Base-by-base conservation (phyloP, 2,113 vertebrate species). In the mouse (Mus musculus) region DNA sequence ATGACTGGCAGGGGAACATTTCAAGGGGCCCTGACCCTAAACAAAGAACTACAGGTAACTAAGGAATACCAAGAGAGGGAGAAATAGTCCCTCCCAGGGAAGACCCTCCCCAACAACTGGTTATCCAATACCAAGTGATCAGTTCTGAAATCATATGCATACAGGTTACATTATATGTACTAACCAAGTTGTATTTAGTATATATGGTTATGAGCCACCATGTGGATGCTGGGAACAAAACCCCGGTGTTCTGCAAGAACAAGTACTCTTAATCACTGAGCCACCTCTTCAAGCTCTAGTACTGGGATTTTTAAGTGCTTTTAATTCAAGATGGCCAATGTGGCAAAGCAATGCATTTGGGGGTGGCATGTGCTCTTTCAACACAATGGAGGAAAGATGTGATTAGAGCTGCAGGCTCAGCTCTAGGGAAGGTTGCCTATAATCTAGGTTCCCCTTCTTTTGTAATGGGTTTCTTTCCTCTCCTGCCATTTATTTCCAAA, bases 381-480 rank as follows among this genome's bases (percentile, higher is more conserved):
- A 20, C 10, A 86, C 54, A 72, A 94, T 39, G 3, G 19, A 49
- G 39, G n/a, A 54, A 96, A 93, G 49, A 88, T 75, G 75, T 49
- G 88, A 63, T 78, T 84, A 84, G 89, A 95, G 54, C 39, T 30
- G 11, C 42, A 81, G 72, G 19, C 19, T 95, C 77, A 46, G 82
- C 90, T 69, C 87, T 42, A 65, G 5, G 3, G 67, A 39, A 54
- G 13, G 65, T 3, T 33, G 65, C 5, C 67, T 72, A 24, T 26
- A 24, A n/a, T 71, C 46, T 26, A 56, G 69, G 36, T 19, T 52
- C 17, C 91, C 72, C 72, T 92, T 92, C 84, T 30, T 36, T 95
- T 59, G 42, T 80, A 17, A 82, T 16, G 61, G 1, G 54, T 93
- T 81, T 89, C 52, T 73, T 94, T 89, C 9, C 24, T 22, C 33